Base-by-base conservation (phyloP, 1,140 invertebrate species). In the Helicorthomorpha holstii region DNA sequence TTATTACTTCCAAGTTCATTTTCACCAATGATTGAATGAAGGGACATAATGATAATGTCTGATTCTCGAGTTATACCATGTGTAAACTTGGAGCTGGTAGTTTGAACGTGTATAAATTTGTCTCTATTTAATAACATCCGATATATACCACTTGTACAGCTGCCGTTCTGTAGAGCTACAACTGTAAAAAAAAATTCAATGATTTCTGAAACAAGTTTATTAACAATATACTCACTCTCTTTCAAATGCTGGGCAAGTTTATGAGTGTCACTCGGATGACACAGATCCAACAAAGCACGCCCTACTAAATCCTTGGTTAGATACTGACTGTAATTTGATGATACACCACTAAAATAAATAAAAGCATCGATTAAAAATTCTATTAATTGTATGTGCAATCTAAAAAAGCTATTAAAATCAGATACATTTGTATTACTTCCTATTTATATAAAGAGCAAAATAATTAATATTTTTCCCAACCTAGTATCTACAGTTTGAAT, bases 31-130 rank as follows among this genome's bases (percentile, higher is more conserved):
- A 95, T 81, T 47, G 85, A 85, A 68, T 90, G 85, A 44, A 85
- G 86, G 45, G 88, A 84, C 81, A 93, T 89, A 54, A 94, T 84
- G 67, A 89, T n/a, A n/a, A n/a, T 91, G 62, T 91, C 85, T 49
- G 74, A 72, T 55, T 87, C 83, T 59, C 54, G 73, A 45, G 61
- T 66, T 54, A 77, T 73, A 63, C 78, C 81, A 26, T 74, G 75
- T 60, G 29, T 7, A 64, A 91, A 91, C 54, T 84, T 70, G 69
- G 83, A 85, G 59, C 86, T 88, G 66, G 85, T 86, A 34, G 87
- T 88, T 73, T 85, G 83, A 53, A 92, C 81, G 65, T 83, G 78
- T 52, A 92, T 73, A 67, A 80, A 85, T 61, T 79, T 80, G 63
- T 86, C 81, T 55, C 80, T 73, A 50, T 74, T 67, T 53, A 93